A percentile compares a stretch with the other conserved stretches of the same genome.
phyloP scores from a whole-genome alignment of 2,888 invertebrate genomes.

The Synanthedon tipuliformis region DNA sequence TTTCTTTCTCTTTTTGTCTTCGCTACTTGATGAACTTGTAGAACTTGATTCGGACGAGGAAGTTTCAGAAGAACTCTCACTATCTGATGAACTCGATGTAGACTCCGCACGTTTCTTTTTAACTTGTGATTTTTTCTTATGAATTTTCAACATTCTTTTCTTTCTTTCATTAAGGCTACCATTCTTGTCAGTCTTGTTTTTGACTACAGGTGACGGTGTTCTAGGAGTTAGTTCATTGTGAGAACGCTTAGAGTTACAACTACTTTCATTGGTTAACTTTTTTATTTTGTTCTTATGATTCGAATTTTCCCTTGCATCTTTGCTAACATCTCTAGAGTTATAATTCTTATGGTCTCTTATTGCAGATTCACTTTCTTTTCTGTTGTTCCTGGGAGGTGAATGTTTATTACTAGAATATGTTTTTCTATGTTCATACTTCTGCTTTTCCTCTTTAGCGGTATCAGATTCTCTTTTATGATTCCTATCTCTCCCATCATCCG shows the following conservation, averaged over 20 bases:
- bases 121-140: conserved; percentile 10
- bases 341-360: not conserved
- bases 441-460: conserved; percentile 2
- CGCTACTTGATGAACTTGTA: conserved; percentile 32
- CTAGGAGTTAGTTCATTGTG: conserved; percentile 4
- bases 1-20: conserved; percentile 34
- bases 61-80: conserved; percentile 41
- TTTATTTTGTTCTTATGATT: not conserved
- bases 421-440: conserved; percentile 23
- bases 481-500: conserved; percentile 7
- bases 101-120: conserved; percentile 40
- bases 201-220: not conserved
- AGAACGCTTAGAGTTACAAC: too few relatives aligned
- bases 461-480: conserved; percentile 7
- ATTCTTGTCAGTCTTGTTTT: conserved; percentile 6
- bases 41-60: conserved; percentile 47
- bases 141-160: conserved; percentile 9
- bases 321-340: conserved; percentile 6
- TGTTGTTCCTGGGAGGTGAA: conserved; percentile 16
- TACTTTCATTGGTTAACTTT: too few relatives aligned
- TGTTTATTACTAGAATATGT: not conserved
- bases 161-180: conserved; percentile 10
- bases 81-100: conserved; percentile 39
- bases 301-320: conserved; percentile 3
- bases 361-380: conserved; percentile 29